These are phyloP conservation scores for Emydocephalus ijimae DNA, from an alignment of 2,113 vertebrate genomes.

Conservation along the genomic window DNA sequence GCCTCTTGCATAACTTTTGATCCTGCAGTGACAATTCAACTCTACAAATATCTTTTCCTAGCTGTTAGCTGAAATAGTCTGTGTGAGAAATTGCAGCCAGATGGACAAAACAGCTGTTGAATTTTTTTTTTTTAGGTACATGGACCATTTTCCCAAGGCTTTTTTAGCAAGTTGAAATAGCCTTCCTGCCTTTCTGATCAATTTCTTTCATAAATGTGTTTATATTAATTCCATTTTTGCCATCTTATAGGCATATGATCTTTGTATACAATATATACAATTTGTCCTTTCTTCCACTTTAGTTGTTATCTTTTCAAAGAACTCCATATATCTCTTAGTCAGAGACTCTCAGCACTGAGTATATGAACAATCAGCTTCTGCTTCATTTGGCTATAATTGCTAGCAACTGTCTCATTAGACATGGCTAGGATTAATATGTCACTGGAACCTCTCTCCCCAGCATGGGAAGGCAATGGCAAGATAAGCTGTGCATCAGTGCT, in stretches of 20 bases:
- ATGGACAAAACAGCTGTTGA: not conserved
- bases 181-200: not conserved
- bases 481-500: not conserved
- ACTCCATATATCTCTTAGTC: constrained; percentile 24
- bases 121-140: constrained; percentile 1
- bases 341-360: constrained; percentile 29
- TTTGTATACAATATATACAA: not conserved
- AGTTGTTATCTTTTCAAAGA: not conserved
- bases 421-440: constrained; percentile 48
- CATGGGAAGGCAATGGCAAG: constrained; percentile 11
- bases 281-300: constrained; percentile 17
- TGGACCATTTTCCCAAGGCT: constrained; percentile 15
- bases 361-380: constrained; percentile 42
- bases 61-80: not conserved
- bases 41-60: not conserved
- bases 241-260: not conserved
- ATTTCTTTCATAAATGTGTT: not conserved
- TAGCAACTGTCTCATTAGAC: constrained; percentile 55
- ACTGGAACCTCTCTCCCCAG: constrained; percentile 48
- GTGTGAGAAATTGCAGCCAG: not conserved
- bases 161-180: constrained; percentile 15
- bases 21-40: not conserved
- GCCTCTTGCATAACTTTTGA: not conserved
- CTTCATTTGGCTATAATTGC: constrained; percentile 61
- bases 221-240: not conserved